Evolutionary conservation across 92 coral and sea anemone genomes (phyloP).

Genomic region (Epizoanthus illoricatus): DNA sequence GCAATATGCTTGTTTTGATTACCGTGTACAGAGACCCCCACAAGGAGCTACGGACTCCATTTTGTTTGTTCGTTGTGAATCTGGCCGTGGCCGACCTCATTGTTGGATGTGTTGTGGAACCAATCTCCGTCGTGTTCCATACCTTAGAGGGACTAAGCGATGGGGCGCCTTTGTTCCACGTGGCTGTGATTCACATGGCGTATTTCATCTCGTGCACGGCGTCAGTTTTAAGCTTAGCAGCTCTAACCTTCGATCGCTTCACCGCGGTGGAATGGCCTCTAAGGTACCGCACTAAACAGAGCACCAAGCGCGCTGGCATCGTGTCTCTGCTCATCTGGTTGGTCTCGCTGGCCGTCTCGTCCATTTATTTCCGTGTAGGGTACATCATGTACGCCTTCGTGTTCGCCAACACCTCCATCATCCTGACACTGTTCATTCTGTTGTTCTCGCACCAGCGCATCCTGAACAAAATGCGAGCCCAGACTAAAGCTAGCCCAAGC

Average conservation of each 20-base stretch:
- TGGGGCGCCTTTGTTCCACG: background rate
- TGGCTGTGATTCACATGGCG: constrained; percentile 61
- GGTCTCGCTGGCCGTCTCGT: constrained; percentile 55
- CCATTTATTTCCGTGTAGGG: constrained; percentile 69
- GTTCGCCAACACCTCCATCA: constrained; percentile 79
- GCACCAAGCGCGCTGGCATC: constrained; percentile 31
- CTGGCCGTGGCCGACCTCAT: constrained; percentile 20
- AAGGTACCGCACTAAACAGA: constrained; percentile 50
- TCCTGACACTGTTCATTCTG: constrained; percentile 51
- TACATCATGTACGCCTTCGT: constrained; percentile 71
- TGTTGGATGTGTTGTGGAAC: constrained; percentile 19
- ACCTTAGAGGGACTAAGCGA: constrained; percentile 1
- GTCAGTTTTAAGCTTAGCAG: constrained; percentile 78
- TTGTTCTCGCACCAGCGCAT: constrained; percentile 58
- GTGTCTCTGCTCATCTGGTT: constrained; percentile 62
- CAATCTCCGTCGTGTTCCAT: constrained; percentile 29
- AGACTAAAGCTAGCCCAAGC: constrained; percentile 7
- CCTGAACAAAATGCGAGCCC: constrained; percentile 37
- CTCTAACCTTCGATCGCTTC: constrained; percentile 72
- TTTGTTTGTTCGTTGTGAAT: constrained; percentile 33
- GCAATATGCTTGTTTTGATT: constrained; percentile 32
- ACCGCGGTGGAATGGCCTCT: constrained; percentile 64
- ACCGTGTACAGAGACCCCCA: constrained; percentile 17
- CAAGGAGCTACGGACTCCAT: constrained; percentile 29
- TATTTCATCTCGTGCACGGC: constrained; percentile 84